Base-by-base conservation (phyloP, 1,140 invertebrate genomes). In the Epicauta chinensis region DNA sequence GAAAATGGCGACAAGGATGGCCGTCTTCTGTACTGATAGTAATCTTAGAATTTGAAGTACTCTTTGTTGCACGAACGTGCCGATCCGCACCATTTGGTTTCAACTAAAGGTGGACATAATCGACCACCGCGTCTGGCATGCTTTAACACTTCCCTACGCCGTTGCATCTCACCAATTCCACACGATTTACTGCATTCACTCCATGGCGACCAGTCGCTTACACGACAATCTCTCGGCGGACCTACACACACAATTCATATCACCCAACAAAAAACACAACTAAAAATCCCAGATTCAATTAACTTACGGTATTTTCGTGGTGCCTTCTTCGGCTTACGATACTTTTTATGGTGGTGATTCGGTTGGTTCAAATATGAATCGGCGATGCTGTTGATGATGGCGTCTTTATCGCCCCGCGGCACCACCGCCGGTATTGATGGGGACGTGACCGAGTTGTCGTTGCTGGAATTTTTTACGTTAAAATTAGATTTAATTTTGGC, bases 141-240 rank as follows among this genome's bases (percentile, higher is more conserved):
- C 63, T 84, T 81, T 43, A 84, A 69, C 14, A 94, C 79, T 55
- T 82, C 81, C 53, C 91, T 77, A 49, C 80, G 82, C 54, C 91
- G 79, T 64, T 83, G 77, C 70, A 87, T 88, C 68, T 92, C 89
- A 11, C 91, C 91, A 31, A 93, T 89, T 36, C 89, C 89, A 67
- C 91, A 93, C 31, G 85, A 82, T 62, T 86, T 85, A 68, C 84
- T 88, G 73, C 91, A 94, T 11, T 79, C 71, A 56, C 86, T 85
- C 91, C 91, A 94, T 51, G 82, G 79, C 2, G 84, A 82, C 91
- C 91, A 94, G 51, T 88, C 84, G 40, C 84, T 79, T n/a, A 93
- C 87, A 56, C 83, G 81, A 69, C 91, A 93, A 66, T 92, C 86
- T 61, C 83, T 74, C 42, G 81, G 77, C 29, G 71, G 65, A 44